Percentiles rank a stretch among this genome's conserved stretches.
phyloP scores from a whole-genome alignment of 2,888 invertebrate genomes.

The Ectemnius continuus region DNA sequence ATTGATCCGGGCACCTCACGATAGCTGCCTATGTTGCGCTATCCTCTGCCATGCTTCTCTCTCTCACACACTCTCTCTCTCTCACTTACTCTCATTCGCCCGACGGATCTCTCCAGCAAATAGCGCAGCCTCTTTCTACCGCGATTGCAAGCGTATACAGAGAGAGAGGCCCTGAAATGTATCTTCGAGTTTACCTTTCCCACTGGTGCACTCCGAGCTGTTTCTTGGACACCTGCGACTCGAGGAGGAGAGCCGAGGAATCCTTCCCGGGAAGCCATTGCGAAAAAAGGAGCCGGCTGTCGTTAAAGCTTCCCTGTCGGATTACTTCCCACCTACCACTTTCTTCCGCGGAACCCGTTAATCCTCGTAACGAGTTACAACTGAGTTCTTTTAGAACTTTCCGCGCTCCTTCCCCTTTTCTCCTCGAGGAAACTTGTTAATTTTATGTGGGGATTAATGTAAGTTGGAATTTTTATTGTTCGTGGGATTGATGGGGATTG shows the following conservation, averaged over 20 bases:
- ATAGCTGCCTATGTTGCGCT: constrained; percentile 70
- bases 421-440: too few relatives aligned
- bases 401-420: too few relatives aligned
- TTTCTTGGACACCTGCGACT: constrained; percentile 45
- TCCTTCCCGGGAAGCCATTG: neutral
- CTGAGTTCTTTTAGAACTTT: too few relatives aligned
- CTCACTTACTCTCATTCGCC: neutral
- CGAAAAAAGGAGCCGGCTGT: neutral
- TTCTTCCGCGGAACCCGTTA: neutral
- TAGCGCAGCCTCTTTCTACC: neutral
- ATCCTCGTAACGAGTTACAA: too few relatives aligned
- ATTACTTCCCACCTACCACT: neutral
- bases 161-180: constrained; percentile 29
- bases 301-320: neutral
- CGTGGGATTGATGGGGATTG: too few relatives aligned
- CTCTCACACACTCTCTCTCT: constrained; percentile 30
- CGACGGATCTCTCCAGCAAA: neutral
- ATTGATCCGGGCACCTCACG: constrained; percentile 74
- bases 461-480: too few relatives aligned
- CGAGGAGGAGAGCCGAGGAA: neutral
- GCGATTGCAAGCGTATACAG: constrained; percentile 35
- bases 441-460: too few relatives aligned
- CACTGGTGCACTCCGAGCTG: constrained; percentile 35
- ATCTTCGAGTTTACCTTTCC: constrained; percentile 51
- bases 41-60: constrained; percentile 59